Conservation (phyloP, 1,140 invertebrate genomes). For the Paracyclopina nana region DNA sequence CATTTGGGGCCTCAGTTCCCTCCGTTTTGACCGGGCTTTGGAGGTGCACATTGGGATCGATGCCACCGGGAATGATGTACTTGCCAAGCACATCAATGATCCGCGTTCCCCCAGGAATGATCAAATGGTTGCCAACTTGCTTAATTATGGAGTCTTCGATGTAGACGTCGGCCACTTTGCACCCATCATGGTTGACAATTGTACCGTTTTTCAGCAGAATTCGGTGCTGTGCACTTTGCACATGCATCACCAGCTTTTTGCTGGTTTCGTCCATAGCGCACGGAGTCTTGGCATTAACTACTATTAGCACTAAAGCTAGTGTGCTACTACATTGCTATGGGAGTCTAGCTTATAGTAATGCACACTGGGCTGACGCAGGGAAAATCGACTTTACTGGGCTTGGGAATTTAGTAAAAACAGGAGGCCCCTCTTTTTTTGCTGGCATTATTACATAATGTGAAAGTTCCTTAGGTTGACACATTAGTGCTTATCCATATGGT, state of each 20-base stretch:
- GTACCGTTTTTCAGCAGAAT: conserved; percentile 83
- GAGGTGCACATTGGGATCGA: conserved; percentile 1
- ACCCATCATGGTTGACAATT: conserved; percentile 81
- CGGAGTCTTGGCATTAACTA: too few relatives aligned
- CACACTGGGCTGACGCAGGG: too few relatives aligned
- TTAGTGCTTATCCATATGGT: too few relatives aligned
- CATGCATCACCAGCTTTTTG: conserved; percentile 80
- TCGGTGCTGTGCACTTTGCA: conserved; percentile 70
- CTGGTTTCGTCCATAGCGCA: conserved; percentile 35
- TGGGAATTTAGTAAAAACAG: too few relatives aligned
- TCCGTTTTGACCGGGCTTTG: neutral
- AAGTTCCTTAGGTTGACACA: too few relatives aligned
- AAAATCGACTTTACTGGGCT: too few relatives aligned
- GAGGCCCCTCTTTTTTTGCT: too few relatives aligned
- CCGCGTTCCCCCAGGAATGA: conserved; percentile 51
- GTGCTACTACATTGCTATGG: too few relatives aligned
- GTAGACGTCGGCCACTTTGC: conserved; percentile 64
- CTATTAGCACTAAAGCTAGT: too few relatives aligned
- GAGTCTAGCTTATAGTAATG: too few relatives aligned
- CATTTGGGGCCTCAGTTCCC: too few relatives aligned
- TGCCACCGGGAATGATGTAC: conserved; percentile 12
- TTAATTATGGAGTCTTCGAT: conserved; percentile 79
- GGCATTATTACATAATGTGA: too few relatives aligned
- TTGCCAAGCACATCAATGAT: conserved; percentile 55
- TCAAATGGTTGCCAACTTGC: conserved; percentile 49